Evolutionary conservation across 2,797 vertebrate species (phyloP), one percentile per base, ranked within the genome.

Genomic region (Sebastes taczanowskii): DNA sequence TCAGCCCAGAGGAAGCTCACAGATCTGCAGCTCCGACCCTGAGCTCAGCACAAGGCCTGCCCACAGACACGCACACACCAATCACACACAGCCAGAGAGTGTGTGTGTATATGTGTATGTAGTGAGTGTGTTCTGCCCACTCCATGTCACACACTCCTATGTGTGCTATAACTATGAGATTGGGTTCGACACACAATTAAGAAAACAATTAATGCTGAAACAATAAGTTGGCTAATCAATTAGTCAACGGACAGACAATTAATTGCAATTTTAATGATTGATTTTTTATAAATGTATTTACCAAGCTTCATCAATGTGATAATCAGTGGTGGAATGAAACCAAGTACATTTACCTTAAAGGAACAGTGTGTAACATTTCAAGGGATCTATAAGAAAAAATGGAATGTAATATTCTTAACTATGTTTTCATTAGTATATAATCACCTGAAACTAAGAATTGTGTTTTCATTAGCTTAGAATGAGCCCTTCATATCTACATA

Each of bases 1-100:
- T 90, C 83, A 59, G 62, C 86, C 9, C 73, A 84, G 66, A 89
- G 83, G 81, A 87, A 70, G 84, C 69, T 64, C 77, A 8, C 34
- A n/a, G 69, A 52, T 7, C 71, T 59, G 71, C 74, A 29, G 76
- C 84, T 5, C 49, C 1, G 25, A 87, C 38, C 38, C 70, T 56
- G 68, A 87, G 38, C 74, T 35, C 56, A 1, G 18, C 63, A 49
- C 70, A 30, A 61, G 69, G 58, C 77, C 76, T 6, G 78, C 88
- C 87, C 88, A 74, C 80, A 25, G 0, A 1, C 69, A 22, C 77
- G 72, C 75, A 58, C 76, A 58, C 72, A 61, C 88, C 84, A 84
- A 74, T 68, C 86, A 75, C 61, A 67, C 65, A 55, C 60, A 70
- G 13, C n/a, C 58, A 20, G 7, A 25, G 58, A 0, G 52, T 4